A percentile compares a stretch with the other conserved stretches of the same genome.
Conservation (phyloP, 2,888 invertebrate genomes). For the Aphrophora alni region DNA sequence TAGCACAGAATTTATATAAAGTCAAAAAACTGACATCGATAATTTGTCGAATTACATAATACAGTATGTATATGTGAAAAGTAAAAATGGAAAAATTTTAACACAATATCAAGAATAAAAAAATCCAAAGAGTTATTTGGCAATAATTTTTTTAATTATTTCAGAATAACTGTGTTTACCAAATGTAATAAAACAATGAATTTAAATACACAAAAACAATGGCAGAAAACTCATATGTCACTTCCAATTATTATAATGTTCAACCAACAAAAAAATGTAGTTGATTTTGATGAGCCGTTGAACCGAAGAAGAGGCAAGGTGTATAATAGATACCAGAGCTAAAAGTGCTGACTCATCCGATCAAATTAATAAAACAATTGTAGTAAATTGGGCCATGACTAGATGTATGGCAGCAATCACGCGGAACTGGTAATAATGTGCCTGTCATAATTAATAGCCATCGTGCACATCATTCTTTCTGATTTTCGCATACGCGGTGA, state of each 20-base stretch:
- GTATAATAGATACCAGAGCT: background rate
- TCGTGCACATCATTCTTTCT: background rate
- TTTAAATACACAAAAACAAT: no score
- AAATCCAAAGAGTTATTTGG: no score
- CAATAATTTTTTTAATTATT: no score
- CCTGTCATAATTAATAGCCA: background rate
- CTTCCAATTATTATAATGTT: background rate
- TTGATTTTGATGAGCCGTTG: background rate
- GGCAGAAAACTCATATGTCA: background rate
- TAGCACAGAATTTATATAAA: no score
- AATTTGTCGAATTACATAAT: no score
- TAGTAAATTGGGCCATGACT: background rate
- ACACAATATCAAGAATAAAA: no score
- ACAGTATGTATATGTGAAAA: no score
- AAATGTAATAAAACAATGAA: background rate
- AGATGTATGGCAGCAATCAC: background rate
- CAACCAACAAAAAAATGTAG: background rate
- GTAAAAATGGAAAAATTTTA: no score
- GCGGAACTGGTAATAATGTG: background rate
- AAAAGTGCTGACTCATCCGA: background rate
- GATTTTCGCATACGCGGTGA: background rate
- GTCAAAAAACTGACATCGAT: no score
- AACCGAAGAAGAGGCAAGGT: background rate
- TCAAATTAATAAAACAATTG: conserved; percentile 9
- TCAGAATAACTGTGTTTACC: no score